Conservation (phyloP, 2,888 invertebrate species). For the Lamellibrachia satsuma region DNA sequence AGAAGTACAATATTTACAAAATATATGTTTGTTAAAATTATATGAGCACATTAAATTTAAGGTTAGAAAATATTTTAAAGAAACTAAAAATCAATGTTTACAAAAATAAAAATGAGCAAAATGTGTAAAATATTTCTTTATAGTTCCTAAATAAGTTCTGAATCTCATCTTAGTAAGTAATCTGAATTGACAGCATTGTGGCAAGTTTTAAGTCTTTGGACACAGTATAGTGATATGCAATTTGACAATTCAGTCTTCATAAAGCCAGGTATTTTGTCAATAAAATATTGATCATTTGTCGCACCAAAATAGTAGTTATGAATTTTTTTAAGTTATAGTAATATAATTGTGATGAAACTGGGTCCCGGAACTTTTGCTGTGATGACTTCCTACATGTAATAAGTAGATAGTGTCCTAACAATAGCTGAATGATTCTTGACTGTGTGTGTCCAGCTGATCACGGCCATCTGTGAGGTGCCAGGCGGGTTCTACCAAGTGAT, state of each 20-base stretch:
- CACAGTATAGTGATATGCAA: background rate
- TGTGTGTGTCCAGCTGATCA: slow-evolving; percentile 74
- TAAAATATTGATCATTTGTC: background rate
- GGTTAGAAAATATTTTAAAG: too few species aligned
- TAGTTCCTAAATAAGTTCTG: too few species aligned
- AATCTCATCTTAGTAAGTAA: background rate
- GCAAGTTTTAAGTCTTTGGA: background rate
- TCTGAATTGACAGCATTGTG: background rate
- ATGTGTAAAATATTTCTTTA: too few species aligned
- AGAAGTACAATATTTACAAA: too few species aligned
- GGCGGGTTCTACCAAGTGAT: slow-evolving; percentile 85
- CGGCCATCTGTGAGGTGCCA: slow-evolving; percentile 76
- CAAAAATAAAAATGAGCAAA: too few species aligned
- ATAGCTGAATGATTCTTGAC: background rate
- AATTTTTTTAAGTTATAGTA: background rate
- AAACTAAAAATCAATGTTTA: too few species aligned
- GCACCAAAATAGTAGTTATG: background rate
- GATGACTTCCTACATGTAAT: background rate
- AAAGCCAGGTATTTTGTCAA: background rate
- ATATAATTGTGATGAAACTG: slow-evolving; percentile 44
- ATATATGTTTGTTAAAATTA: too few species aligned
- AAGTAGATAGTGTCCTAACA: background rate
- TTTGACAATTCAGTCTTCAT: background rate
- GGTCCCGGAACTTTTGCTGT: background rate
- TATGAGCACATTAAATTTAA: too few species aligned